Evolutionary conservation across 2,888 invertebrate genomes (phyloP).

Genomic region (Lepidocyrtinus sp.): DNA sequence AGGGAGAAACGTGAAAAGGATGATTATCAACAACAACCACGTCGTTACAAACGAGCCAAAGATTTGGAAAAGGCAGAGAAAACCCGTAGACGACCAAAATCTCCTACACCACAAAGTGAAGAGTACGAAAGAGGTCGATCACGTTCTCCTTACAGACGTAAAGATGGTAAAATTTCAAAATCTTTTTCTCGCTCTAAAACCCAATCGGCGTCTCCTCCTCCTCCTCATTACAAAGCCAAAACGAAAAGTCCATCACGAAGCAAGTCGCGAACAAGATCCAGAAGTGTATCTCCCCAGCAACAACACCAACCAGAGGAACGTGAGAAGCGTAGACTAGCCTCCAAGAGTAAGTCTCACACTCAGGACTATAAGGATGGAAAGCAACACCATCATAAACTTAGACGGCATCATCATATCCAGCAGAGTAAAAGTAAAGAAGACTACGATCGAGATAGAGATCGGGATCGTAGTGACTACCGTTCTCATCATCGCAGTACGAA

Average conservation of each 20-base stretch:
- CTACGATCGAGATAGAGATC: constrained; percentile 25
- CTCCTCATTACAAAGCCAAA: constrained; percentile 35
- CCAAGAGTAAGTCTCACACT: constrained; percentile 21
- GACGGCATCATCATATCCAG: constrained; percentile 45
- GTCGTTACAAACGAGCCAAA: constrained; percentile 14
- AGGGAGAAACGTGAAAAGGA: constrained; percentile 30
- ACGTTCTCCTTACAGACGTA: constrained; percentile 22
- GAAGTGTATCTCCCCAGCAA: constrained; percentile 34
- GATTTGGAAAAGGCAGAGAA: constrained; percentile 11
- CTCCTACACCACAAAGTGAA: constrained; percentile 38
- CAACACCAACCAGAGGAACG: constrained; percentile 18
- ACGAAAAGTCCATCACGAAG: constrained; percentile 59
- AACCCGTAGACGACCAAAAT: constrained; percentile 19
- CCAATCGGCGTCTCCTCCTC: constrained; percentile 55
- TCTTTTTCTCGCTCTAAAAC: constrained; percentile 62
- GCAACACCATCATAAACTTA: constrained; percentile 33
- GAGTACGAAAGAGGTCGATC: constrained; percentile 40
- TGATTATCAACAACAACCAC: constrained; percentile 23
- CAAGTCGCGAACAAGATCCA: constrained; percentile 62
- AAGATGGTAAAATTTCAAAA: constrained; percentile 44
- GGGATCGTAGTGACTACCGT: background rate
- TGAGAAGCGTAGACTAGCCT: constrained; percentile 21
- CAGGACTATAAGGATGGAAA: constrained; percentile 22
- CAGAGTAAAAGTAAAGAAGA: constrained; percentile 24
- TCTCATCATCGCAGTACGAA: constrained; percentile 24